Conservation (phyloP, 2,888 invertebrate species). For the Ernsta delagoae region DNA sequence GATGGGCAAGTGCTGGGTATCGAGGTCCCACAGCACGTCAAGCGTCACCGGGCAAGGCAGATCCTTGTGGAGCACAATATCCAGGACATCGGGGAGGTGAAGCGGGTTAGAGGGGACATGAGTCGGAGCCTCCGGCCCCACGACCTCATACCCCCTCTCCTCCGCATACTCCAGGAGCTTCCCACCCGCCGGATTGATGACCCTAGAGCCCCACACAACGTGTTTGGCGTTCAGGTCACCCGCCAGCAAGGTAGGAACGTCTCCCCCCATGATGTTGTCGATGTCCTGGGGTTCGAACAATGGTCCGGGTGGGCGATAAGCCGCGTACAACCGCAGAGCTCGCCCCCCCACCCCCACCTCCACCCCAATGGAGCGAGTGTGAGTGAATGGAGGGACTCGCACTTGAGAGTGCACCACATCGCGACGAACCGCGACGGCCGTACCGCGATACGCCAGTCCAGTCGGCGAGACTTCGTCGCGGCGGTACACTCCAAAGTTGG, state of each 20-base stretch:
- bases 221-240: conserved; percentile 1
- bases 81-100: conserved; percentile 15
- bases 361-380: conserved; percentile 1
- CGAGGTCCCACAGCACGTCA: conserved; percentile 10
- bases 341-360: background rate
- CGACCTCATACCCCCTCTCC: background rate
- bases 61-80: background rate
- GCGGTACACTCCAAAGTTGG: background rate
- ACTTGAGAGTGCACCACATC: background rate
- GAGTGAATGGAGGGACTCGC: background rate
- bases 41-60: conserved; percentile 12
- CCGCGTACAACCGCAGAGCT: background rate
- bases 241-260: background rate
- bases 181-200: background rate
- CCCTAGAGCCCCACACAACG: background rate
- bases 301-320: background rate
- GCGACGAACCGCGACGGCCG: background rate
- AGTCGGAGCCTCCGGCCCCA: background rate
- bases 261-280: background rate
- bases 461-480: background rate
- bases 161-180: background rate
- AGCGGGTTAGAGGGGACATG: background rate
- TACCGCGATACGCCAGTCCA: background rate
- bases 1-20: conserved; percentile 5
- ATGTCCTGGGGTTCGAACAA: background rate